phyloP scores from a whole-genome alignment of 2,113 vertebrate species.

The Felis chaus region DNA sequence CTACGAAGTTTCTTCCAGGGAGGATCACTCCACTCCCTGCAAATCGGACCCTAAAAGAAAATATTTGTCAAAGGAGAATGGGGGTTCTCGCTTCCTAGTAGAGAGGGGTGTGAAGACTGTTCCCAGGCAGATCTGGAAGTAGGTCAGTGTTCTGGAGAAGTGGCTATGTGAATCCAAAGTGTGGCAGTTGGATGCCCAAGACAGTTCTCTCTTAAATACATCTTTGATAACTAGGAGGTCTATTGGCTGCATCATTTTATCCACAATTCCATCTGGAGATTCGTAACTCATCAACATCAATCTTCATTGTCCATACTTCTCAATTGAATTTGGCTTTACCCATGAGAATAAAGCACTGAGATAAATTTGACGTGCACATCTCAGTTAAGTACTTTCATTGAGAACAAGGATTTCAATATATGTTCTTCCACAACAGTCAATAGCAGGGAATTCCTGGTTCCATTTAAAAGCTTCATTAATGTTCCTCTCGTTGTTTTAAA shows the following conservation, averaged over 20 bases:
- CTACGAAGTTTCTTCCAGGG: background rate
- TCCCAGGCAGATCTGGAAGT: slow-evolving; percentile 7
- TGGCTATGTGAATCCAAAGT: background rate
- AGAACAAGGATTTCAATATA: background rate
- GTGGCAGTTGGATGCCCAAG: background rate
- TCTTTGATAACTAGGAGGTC: background rate
- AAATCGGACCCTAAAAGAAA: background rate
- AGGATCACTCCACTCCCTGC: background rate
- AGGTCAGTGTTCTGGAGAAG: background rate
- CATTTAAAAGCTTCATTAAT: background rate
- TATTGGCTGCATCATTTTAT: background rate
- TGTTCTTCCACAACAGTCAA: background rate
- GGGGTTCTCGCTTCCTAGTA: background rate
- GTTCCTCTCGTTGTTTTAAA: slow-evolving; percentile 23
- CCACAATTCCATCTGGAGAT: background rate
- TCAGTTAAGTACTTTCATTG: background rate
- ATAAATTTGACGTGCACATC: background rate
- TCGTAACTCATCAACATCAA: background rate
- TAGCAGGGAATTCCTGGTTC: background rate
- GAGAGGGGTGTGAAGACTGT: background rate
- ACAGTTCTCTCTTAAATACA: background rate
- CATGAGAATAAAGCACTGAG: background rate
- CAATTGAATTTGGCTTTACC: background rate
- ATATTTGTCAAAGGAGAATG: background rate
- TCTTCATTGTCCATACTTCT: background rate